Base-by-base conservation (phyloP, 2,113 vertebrate genomes). In the Thermophis baileyi region DNA sequence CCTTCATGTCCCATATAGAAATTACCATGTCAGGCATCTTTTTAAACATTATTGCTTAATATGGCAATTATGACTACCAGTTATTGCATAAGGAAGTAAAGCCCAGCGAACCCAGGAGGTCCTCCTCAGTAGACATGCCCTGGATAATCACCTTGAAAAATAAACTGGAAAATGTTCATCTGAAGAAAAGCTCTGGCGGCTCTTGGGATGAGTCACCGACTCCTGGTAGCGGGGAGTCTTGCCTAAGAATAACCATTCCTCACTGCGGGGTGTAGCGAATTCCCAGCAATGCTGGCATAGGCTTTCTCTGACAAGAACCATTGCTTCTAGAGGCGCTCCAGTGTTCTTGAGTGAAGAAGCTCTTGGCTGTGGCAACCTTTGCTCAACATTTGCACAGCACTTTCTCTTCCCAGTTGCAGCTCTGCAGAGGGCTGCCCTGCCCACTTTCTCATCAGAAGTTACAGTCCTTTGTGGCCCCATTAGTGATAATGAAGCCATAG, bases 401-500 rank as follows among this genome's bases (percentile, higher is more conserved):
- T 35, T 46, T 49, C 22, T 53, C 12, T 57, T 44, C 46, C 14
- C 10, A 30, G 14, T 8, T 1, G 24, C 54, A 87, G 81, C 49
- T 53, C 46, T 63, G 18, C 35, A 57, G 27, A 89, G 63, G 35
- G 30, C n/a, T 89, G 50, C 50, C 63, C 12, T 12, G 24, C 7
- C 54, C 7, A 12, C 54, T 60, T 44, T 50, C n/a, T 20, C 63
- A 20, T n/a, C 90, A 54, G n/a, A 91, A 44, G 69, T 87, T 30
- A 50, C 51, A 46, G 5, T 85, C 53, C 69, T 85, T 87, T 30
- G 4, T 51, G 90, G 46, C 12, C n/a, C 86, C 87, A 93, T 91
- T 93, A 93, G 87, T 6, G 90, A n/a, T 89, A 91, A 91, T 93
- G 87, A 81, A 47, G 89, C 46, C n/a, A 57, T 46, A 57, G 54